phyloP scores from a whole-genome alignment of 2,888 invertebrate species.

The Cistogaster globosa region DNA sequence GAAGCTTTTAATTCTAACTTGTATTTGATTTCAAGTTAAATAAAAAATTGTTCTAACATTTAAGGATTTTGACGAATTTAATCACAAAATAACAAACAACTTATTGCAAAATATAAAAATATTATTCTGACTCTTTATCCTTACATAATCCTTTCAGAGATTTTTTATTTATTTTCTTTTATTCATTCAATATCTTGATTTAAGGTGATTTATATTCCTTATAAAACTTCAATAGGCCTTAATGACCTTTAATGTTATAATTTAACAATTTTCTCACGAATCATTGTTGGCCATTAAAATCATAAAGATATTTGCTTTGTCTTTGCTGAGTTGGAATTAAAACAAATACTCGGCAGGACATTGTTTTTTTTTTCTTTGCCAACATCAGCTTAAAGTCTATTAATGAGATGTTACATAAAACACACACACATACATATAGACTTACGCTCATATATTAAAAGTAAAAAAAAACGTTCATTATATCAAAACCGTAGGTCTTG shows the following conservation, averaged over 20 bases:
- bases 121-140: too few species aligned
- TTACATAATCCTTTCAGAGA: neutral
- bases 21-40: too few species aligned
- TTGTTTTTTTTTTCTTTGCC: conserved; percentile 21
- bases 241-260: neutral
- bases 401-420: conserved; percentile 9
- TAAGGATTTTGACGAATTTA: too few species aligned
- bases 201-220: neutral
- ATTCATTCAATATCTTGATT: neutral
- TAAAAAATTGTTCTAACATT: too few species aligned
- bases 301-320: neutral
- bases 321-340: conserved; percentile 36
- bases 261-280: conserved; percentile 64
- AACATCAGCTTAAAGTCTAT: conserved; percentile 44
- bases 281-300: conserved; percentile 37
- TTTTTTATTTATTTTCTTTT: neutral
- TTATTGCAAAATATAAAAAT: too few species aligned
- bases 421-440: neutral
- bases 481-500: conserved; percentile 62
- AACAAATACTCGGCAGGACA: conserved; percentile 51
- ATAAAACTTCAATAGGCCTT: neutral
- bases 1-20: too few species aligned
- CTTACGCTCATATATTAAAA: neutral
- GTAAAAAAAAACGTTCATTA: conserved; percentile 35
- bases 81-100: too few species aligned